Evolutionary conservation across 2,888 invertebrate species (phyloP), one percentile per base, ranked within the genome.

Genomic region (Euproctis similis): DNA sequence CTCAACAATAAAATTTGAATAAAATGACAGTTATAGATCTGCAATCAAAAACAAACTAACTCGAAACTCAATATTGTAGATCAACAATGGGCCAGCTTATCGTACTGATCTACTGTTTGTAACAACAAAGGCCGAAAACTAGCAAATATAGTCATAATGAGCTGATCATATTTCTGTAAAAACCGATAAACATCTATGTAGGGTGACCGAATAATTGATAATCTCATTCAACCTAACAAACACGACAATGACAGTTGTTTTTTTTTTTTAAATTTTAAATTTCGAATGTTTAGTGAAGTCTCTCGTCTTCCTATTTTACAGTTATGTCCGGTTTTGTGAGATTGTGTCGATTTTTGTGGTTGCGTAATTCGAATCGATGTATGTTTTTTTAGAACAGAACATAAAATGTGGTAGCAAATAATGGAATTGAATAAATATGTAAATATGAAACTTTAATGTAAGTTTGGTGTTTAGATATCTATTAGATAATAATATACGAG

Each of bases 61-160:
- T 30, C 47, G 72, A 63, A 70, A 71, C 54, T 48, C 53, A 63
- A 72, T 66, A 68, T 61, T 43, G 36, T 46, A 24, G 25, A 11
- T 23, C 28, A 25, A 60, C 59, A 59, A 61, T 50, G 28, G 48
- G 11, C 20, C 16, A 16, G 18, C 31, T 42, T 53, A 55, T 55
- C 52, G 32, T 14, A 19, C 19, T 27, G 21, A 59, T 55, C 59
- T 48, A 35, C 51, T 54, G 53, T 56, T 53, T 51, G 52, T 40
- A 31, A 38, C 53, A 51, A 68, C 70, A 69, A 70, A 59, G 46
- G 47, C 57, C 55, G 54, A 66, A 59, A 72, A 68, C 65, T 69
- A 68, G 66, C 70, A 65, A 76, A 78, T 81, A 81, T 78, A 77
- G 76, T 75, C 77, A 78, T 80, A 81, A 81, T 73, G 75, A 78